Evolutionary conservation across 2,888 invertebrate species (phyloP).

Genomic region (Caenorhabditis sinica): DNA sequence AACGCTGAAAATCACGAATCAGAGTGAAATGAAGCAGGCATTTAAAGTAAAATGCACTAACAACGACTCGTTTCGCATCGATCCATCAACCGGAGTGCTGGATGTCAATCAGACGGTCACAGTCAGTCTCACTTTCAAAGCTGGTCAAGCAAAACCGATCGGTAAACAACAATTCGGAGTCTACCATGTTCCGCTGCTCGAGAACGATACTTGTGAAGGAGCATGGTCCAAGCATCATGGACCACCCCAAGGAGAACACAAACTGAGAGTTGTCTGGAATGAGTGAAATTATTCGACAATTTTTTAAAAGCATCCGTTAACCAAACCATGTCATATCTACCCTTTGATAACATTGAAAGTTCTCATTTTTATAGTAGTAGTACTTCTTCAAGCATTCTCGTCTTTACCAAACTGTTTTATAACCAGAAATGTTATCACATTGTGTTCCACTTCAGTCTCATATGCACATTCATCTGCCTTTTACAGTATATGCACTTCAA

Average conservation of each 20-base stretch:
- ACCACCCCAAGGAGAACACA: conserved; percentile 78
- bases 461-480: too few species aligned
- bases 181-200: conserved; percentile 80
- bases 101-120: conserved; percentile 73
- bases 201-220: conserved; percentile 73
- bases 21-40: conserved; percentile 78
- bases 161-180: conserved; percentile 79
- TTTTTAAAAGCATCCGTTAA: too few species aligned
- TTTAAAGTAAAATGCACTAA: conserved; percentile 81
- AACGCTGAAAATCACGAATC: conserved; percentile 74
- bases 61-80: conserved; percentile 80
- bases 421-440: too few species aligned
- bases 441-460: too few species aligned
- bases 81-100: conserved; percentile 78
- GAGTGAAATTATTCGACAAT: too few species aligned
- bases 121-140: conserved; percentile 55
- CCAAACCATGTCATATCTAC: too few species aligned
- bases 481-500: too few species aligned
- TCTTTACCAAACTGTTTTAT: too few species aligned
- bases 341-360: too few species aligned
- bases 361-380: too few species aligned
- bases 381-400: too few species aligned
- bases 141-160: conserved; percentile 56
- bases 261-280: conserved; percentile 71
- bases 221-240: conserved; percentile 81